Evolutionary conservation across 2,797 vertebrate genomes (phyloP).

Genomic region (Aselliscus stoliczkanus): DNA sequence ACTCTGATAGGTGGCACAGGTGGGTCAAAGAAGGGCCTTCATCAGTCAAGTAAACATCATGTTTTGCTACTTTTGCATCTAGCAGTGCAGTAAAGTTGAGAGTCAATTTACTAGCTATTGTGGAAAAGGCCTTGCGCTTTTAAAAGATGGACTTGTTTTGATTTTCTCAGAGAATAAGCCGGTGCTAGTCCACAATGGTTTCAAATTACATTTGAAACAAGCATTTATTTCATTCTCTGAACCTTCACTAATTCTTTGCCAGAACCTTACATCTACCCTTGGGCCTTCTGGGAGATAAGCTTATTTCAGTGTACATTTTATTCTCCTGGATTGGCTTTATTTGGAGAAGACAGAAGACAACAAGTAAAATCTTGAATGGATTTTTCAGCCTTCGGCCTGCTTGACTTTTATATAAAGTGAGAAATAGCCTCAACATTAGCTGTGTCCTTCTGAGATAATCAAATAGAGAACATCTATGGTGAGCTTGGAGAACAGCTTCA

Average conservation of each 20-base stretch:
- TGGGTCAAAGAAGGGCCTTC: neutral
- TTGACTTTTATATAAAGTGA: slow-evolving; percentile 58
- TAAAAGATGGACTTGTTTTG: slow-evolving; percentile 36
- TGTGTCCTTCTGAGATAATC: slow-evolving; percentile 41
- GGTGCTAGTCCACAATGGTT: slow-evolving; percentile 13
- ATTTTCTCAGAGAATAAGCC: slow-evolving; percentile 38
- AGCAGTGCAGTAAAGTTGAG: accelerated
- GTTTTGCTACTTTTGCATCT: neutral
- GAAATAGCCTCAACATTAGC: slow-evolving; percentile 10
- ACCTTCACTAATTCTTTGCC: slow-evolving; percentile 42
- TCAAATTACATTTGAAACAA: slow-evolving; percentile 56
- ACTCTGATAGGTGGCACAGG: neutral
- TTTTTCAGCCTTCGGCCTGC: slow-evolving; percentile 49
- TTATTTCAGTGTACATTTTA: slow-evolving; percentile 41
- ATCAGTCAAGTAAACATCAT: neutral
- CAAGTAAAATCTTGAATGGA: slow-evolving; percentile 16
- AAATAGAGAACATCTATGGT: slow-evolving; percentile 37
- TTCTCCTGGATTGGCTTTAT: slow-evolving; percentile 12
- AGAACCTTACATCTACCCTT: slow-evolving; percentile 29
- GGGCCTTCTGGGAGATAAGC: slow-evolving; percentile 5
- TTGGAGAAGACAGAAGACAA: slow-evolving; percentile 59
- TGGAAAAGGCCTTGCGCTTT: neutral
- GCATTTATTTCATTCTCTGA: slow-evolving; percentile 44
- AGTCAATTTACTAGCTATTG: slow-evolving; percentile 29
- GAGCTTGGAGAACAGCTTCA: neutral